A percentile compares a stretch with the other conserved stretches of the same genome.
phyloP scores from a whole-genome alignment of 2,797 vertebrate genomes.

The Oophaga sylvatica region DNA sequence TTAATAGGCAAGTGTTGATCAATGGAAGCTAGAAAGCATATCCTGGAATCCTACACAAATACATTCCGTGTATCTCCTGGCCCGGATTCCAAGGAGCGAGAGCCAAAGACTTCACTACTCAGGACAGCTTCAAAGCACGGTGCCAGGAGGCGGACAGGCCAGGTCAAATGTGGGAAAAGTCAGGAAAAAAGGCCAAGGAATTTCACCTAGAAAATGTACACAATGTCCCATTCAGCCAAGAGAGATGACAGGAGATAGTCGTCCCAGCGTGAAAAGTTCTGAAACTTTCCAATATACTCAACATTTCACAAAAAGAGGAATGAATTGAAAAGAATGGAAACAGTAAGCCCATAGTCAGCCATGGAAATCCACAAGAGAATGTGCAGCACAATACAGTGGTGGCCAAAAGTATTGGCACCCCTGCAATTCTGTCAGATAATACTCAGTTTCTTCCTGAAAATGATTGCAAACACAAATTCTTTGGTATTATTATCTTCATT shows the following conservation, averaged over 20 bases:
- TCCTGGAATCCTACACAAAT: slow-evolving; percentile 28
- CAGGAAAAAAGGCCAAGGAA: slow-evolving; percentile 63
- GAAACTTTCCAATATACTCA: no score
- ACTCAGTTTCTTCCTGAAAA: no score
- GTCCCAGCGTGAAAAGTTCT: neutral
- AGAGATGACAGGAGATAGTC: slow-evolving; percentile 51
- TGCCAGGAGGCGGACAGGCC: slow-evolving; percentile 63
- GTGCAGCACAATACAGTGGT: no score
- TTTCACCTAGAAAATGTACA: slow-evolving; percentile 63
- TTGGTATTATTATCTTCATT: no score
- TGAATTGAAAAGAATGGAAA: no score
- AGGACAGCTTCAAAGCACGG: slow-evolving; percentile 38
- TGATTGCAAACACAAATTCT: no score
- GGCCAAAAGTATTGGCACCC: no score
- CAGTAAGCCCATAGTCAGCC: no score
- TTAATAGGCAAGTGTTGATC: slow-evolving; percentile 29
- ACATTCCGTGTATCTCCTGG: slow-evolving; percentile 50
- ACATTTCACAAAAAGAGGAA: no score
- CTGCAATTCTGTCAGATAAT: no score
- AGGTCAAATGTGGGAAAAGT: slow-evolving; percentile 64
- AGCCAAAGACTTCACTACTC: slow-evolving; percentile 59
- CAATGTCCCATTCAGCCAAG: slow-evolving; percentile 51
- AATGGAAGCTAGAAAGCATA: slow-evolving; percentile 32
- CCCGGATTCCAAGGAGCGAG: slow-evolving; percentile 61
- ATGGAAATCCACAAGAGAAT: no score